A percentile compares a stretch with the other conserved stretches of the same genome.
phyloP scores from a whole-genome alignment of 2,888 invertebrate species.

The Nezara viridula region DNA sequence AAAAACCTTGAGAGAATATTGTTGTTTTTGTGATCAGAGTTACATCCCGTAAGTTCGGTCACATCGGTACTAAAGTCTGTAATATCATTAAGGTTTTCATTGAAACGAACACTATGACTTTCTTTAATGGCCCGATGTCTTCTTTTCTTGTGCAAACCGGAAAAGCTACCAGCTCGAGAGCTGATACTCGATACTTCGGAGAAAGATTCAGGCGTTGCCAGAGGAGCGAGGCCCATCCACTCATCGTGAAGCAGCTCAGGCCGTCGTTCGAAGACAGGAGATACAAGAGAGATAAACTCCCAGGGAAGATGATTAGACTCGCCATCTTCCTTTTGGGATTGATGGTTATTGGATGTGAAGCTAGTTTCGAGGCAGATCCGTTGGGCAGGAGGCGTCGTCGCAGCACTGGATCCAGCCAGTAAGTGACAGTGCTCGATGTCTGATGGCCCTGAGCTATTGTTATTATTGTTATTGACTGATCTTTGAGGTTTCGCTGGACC shows the following conservation, averaged over 20 bases:
- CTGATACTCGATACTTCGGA: conserved; percentile 85
- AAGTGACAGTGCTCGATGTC: conserved; percentile 67
- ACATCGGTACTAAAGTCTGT: conserved; percentile 55
- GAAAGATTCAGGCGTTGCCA: conserved; percentile 86
- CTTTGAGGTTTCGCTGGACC: conserved; percentile 86
- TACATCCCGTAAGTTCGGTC: conserved; percentile 28
- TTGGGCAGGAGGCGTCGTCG: conserved; percentile 72
- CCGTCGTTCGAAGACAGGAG: conserved; percentile 67
- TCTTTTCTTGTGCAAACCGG: conserved; percentile 46
- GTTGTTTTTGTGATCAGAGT: conserved; percentile 40
- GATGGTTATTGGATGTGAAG: conserved; percentile 74
- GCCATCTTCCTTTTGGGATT: conserved; percentile 68
- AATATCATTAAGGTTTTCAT: conserved; percentile 61
- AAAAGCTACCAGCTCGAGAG: conserved; percentile 69
- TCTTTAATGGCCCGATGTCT: conserved; percentile 55
- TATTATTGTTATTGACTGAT: conserved; percentile 66
- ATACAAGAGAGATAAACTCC: conserved; percentile 71
- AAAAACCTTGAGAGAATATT: conserved; percentile 55
- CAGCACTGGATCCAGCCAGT: conserved; percentile 72
- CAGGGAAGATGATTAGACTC: conserved; percentile 70
- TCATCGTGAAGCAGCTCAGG: conserved; percentile 75
- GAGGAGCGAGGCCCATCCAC: conserved; percentile 80
- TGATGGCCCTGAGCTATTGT: conserved; percentile 68
- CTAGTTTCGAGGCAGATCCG: conserved; percentile 81
- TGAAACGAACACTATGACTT: conserved; percentile 61